Base-by-base conservation (phyloP, 2,113 vertebrate genomes). In the Odocoileus hemionus region DNA sequence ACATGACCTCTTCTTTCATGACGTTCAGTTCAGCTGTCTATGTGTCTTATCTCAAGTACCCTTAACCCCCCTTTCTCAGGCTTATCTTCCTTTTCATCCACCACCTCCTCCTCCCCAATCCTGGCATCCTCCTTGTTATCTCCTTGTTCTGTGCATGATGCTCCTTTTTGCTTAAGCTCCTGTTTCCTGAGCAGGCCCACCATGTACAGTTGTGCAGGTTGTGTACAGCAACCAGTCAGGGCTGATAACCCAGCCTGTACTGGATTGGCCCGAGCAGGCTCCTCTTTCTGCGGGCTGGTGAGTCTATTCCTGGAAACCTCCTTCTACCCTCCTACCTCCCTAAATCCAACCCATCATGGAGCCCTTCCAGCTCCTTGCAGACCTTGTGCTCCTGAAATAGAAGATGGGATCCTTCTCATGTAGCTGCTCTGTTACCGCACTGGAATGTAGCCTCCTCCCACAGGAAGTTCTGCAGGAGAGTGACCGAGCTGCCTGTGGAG, bases 81-180 rank as follows among this genome's bases (percentile, higher is more conserved):
- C 25, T 80, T 19, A 4, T 61, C 91, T 54, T 47, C 43, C 45
- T 36, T 64, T 54, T 43, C 33, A 6, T 28, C 85, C 19, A 52
- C 23, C 57, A 45, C 36, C 13, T 47, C 6, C 4, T 3, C 33
- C 5, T 28, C 50, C 5, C 36, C n/a, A 28, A 0, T 16, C 23
- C 74, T 57, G 82, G 28, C 43, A 79, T 76, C 33, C 55, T 82
- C 30, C 43, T 78, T 17, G 45, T 25, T 28, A 7, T n/a, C 52
- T 95, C 80, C 96, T 78, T 21, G 26, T 78, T 70, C 83, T 96
- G 47, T n/a, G 23, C 39, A 36, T 45, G 86, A 86, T 43, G 28
- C 26, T 83, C 13, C 61, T 61, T 54, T 55, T 43, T 33, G 70
- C 50, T 58, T 60, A 94, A 57, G 64, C 26, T 89, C 47, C 79